Evolutionary conservation across 1,140 invertebrate species (phyloP), one percentile per base, ranked within the genome.

Genomic region (Trypoxylus dichotomus): DNA sequence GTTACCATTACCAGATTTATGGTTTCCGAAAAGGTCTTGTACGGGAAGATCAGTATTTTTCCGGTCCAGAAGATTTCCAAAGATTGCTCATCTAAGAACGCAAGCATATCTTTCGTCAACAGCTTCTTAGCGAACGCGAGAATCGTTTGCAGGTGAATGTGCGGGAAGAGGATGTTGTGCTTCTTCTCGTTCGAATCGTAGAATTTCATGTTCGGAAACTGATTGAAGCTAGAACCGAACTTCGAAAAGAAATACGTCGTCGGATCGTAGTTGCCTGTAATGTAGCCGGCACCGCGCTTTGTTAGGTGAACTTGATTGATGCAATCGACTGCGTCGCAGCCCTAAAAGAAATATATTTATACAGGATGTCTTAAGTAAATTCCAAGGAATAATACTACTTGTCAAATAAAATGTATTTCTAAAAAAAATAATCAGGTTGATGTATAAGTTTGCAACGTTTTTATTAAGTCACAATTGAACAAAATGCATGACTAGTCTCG

Each of bases 1-100:
- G 96, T 96, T 1, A 99, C 95, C 89, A 98, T 92, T 0, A 97
- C 96, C 54, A 99, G 87, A 87, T 96, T 98, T 60, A 99, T 88
- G 0, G 95, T 96, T 88, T 99, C 98, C 79, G 96, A 98, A 84
- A 98, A 97, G 2, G 94, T 95, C 83, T 94, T 93, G 85, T 97
- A 98, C 2, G 94, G 94, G 83, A 95, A 96, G 76, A 93, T 91
- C 85, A 92, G 88, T 42, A 94, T 89, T 83, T 88, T 88, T 2
- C 87, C 86, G 8, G 82, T 83, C 1, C 82, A 79, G 77, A 82
- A 91, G 21, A 96, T 91, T 87, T 97, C 94, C 75, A 91, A 88
- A 24, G 95, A 93, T 85, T 95, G 93, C 76, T 94, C 91, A 85
- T 99, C 96, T 74, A 98, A 86, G 90, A 92, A 91, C 29, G 89